Evolutionary conservation across 2,888 invertebrate genomes (phyloP).

Genomic region (Theodoxus fluviatilis): DNA sequence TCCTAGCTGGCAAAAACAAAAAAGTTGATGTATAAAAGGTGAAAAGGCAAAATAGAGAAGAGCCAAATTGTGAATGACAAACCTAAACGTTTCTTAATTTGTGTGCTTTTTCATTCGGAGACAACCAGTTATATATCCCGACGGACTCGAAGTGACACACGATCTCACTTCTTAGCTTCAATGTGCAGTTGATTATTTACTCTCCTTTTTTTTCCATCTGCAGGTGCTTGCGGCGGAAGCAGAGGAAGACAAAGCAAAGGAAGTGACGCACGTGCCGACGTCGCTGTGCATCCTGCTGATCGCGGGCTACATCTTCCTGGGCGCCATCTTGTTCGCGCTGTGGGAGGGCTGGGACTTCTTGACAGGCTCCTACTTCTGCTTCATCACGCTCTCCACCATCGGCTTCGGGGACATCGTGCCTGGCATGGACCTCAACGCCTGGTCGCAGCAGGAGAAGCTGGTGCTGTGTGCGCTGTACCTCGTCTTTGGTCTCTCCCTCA

Average conservation of each 20-base stretch:
- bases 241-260: slow-evolving; percentile 46
- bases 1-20: no score
- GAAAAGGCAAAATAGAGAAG: no score
- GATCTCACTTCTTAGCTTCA: no score
- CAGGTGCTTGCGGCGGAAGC: slow-evolving; percentile 42
- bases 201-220: background rate
- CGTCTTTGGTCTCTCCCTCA: slow-evolving; percentile 66
- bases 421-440: slow-evolving; percentile 51
- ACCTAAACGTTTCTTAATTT: no score
- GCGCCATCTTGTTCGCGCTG: slow-evolving; percentile 60
- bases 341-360: slow-evolving; percentile 63
- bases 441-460: slow-evolving; percentile 58
- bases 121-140: no score
- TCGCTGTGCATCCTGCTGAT: slow-evolving; percentile 62
- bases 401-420: slow-evolving; percentile 64
- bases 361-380: slow-evolving; percentile 64
- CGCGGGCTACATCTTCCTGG: slow-evolving; percentile 61
- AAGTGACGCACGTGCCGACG: slow-evolving; percentile 62
- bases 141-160: no score
- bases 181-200: no score
- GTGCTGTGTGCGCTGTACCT: slow-evolving; percentile 64
- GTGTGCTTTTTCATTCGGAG: no score
- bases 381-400: slow-evolving; percentile 64
- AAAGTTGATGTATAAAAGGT: no score
- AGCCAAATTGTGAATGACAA: no score